A percentile compares a stretch with the other conserved stretches of the same genome.
These are phyloP conservation scores for Apostichopus japonicus DNA, from an alignment of 35 echinoderm and acorn worm species.

Conservation along the genomic window DNA sequence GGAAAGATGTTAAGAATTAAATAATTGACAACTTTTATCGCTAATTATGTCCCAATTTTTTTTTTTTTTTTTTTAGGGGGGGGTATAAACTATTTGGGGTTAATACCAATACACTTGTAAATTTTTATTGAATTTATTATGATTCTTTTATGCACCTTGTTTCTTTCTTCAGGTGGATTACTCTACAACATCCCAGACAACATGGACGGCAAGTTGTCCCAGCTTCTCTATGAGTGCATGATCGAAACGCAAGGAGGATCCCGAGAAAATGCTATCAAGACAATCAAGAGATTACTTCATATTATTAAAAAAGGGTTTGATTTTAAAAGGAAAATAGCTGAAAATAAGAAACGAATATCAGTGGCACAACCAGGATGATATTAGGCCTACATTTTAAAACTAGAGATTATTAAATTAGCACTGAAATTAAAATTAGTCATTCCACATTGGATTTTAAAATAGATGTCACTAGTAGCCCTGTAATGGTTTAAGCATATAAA, in stretches of 20 bases:
- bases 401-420: neutral
- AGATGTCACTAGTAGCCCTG: neutral
- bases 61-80: too few relatives aligned
- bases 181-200: conserved; percentile 28
- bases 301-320: conserved; percentile 42
- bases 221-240: conserved; percentile 52
- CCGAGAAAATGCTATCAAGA: conserved; percentile 27
- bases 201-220: conserved; percentile 30
- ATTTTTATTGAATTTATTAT: neutral
- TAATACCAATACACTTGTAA: neutral
- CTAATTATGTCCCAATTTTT: too few relatives aligned
- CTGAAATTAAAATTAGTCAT: neutral
- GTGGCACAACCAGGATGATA: conserved; percentile 39
- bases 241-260: conserved; percentile 46
- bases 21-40: too few relatives aligned
- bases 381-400: neutral
- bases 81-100: too few relatives aligned
- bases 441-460: neutral
- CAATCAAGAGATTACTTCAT: conserved; percentile 12
- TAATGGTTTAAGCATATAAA: neutral
- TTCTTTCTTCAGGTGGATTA: conserved; percentile 36
- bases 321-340: conserved; percentile 34
- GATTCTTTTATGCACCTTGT: neutral
- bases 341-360: conserved; percentile 55
- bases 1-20: too few relatives aligned